Percentiles rank a stretch among this genome's conserved stretches.
phyloP scores from a whole-genome alignment of 2,113 vertebrate species.

The Patagioenas fasciata region DNA sequence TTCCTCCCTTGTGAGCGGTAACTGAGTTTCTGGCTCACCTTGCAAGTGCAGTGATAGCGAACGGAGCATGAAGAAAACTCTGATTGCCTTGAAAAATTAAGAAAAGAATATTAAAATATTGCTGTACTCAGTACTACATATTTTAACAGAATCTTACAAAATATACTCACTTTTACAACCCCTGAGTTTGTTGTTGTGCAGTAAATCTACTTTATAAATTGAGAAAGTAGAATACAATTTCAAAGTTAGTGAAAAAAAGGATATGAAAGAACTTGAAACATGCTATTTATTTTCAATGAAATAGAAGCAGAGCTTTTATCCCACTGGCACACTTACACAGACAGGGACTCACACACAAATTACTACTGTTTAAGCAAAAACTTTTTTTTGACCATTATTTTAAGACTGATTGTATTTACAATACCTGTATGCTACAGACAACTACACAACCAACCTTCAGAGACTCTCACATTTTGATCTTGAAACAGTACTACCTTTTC shows the following conservation, averaged over 20 bases:
- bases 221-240: not conserved
- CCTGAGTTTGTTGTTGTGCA: not conserved
- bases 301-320: not conserved
- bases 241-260: not conserved
- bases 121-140: not conserved
- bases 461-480: not conserved
- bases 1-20: conserved; percentile 92
- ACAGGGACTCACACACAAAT: not conserved
- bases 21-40: conserved; percentile 89
- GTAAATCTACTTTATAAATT: not conserved
- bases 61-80: conserved; percentile 96
- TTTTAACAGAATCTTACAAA: not conserved
- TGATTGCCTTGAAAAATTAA: conserved; percentile 84
- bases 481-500: not conserved
- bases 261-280: not conserved
- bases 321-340: not conserved
- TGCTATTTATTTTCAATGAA: not conserved
- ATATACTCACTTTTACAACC: not conserved
- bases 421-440: not conserved
- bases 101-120: not conserved
- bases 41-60: conserved; percentile 88
- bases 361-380: not conserved
- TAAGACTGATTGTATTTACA: not conserved
- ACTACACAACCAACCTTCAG: not conserved
- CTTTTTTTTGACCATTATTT: not conserved